Percentiles rank a stretch among this genome's conserved stretches.
Conservation (phyloP, 1,140 invertebrate genomes). For the Cephus cinctus region DNA sequence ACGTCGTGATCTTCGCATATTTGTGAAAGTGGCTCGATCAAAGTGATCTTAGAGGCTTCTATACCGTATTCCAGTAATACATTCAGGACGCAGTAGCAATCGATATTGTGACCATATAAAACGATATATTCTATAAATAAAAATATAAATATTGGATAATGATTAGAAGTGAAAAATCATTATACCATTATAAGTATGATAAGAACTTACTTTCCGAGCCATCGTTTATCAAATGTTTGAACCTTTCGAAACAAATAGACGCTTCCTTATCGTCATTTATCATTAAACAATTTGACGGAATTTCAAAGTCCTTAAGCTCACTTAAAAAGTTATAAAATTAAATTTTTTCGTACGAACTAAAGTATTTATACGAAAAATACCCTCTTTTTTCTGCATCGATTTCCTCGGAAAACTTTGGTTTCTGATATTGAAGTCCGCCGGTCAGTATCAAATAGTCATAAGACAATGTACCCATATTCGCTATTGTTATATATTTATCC, state of each 20-base stretch:
- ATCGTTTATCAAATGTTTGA: conserved; percentile 47
- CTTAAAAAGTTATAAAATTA: conserved; percentile 20
- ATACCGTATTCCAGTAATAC: conserved; percentile 60
- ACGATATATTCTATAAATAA: conserved; percentile 50
- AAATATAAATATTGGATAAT: background rate
- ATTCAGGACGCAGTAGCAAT: conserved; percentile 61
- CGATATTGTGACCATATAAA: conserved; percentile 63
- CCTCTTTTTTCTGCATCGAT: conserved; percentile 26
- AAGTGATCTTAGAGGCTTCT: conserved; percentile 50
- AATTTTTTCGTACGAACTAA: background rate
- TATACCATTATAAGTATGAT: too few relatives aligned
- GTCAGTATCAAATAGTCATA: conserved; percentile 66
- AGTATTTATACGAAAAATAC: conserved; percentile 26
- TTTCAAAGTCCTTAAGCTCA: conserved; percentile 26
- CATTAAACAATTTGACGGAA: conserved; percentile 60
- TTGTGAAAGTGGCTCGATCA: conserved; percentile 55
- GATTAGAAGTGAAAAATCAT: background rate
- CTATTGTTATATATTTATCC: conserved; percentile 59
- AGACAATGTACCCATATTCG: conserved; percentile 52
- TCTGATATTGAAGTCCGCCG: conserved; percentile 62
- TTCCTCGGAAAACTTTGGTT: conserved; percentile 51
- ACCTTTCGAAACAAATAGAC: conserved; percentile 46
- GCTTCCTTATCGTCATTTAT: conserved; percentile 61
- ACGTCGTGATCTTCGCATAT: conserved; percentile 35
- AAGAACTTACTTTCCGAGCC: conserved; percentile 1